Percentiles rank a stretch among this genome's conserved stretches.
Conservation (phyloP, 2,888 invertebrate species). For the Eupithecia vulgata region DNA sequence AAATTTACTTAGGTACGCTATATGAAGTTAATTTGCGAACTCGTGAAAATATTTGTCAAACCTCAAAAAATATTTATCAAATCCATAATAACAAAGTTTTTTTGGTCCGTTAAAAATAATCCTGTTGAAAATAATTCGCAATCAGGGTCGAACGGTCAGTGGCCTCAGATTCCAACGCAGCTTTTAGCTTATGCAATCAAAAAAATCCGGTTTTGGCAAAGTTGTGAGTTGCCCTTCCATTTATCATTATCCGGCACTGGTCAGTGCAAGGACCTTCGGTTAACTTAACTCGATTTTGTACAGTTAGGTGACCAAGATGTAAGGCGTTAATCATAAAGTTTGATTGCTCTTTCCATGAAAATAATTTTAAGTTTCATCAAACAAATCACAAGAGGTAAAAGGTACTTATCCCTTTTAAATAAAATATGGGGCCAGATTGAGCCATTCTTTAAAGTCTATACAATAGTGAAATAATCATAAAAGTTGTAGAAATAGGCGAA, state of each 20-base stretch:
- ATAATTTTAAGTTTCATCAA: too few relatives aligned
- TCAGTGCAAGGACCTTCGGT: conserved; percentile 46
- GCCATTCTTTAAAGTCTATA: too few relatives aligned
- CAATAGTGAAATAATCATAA: too few relatives aligned
- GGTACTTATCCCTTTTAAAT: too few relatives aligned
- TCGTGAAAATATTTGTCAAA: neutral
- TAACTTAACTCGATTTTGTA: conserved; percentile 1
- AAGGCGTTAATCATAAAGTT: neutral
- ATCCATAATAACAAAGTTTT: neutral
- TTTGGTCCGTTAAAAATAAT: conserved; percentile 5
- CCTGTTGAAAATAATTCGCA: conserved; percentile 46
- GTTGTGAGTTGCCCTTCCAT: conserved; percentile 51
- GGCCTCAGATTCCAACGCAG: conserved; percentile 62
- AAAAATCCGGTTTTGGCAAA: conserved; percentile 64
- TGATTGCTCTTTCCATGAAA: neutral
- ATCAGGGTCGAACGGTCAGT: conserved; percentile 65
- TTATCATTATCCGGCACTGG: conserved; percentile 50
- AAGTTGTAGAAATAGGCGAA: too few relatives aligned
- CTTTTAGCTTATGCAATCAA: conserved; percentile 70
- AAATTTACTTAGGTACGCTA: too few relatives aligned
- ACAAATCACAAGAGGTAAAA: too few relatives aligned
- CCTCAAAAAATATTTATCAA: too few relatives aligned
- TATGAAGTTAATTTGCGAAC: neutral
- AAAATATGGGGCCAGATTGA: too few relatives aligned
- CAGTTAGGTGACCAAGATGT: neutral